Evolutionary conservation across 2,797 vertebrate genomes (phyloP).

Genomic region (Enteromius treurensis): DNA sequence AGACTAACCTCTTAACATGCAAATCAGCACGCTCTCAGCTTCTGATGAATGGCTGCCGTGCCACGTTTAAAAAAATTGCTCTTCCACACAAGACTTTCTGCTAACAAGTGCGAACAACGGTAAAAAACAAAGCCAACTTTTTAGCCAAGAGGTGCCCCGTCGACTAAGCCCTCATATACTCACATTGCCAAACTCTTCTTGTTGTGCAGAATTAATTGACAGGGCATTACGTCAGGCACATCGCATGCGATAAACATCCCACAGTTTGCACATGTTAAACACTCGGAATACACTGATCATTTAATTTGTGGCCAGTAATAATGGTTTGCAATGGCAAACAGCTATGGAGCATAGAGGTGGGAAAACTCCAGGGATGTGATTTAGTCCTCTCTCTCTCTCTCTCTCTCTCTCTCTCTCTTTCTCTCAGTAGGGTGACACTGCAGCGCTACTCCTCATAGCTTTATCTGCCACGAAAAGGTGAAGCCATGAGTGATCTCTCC

Average conservation of each 20-base stretch:
- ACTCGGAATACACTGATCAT: conserved; percentile 21
- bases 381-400: conserved; percentile 37
- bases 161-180: neutral
- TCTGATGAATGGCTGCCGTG: conserved; percentile 64
- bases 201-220: neutral
- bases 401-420: no score
- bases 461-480: conserved; percentile 99
- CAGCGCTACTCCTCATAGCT: conserved; percentile 98
- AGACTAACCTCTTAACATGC: conserved; percentile 69
- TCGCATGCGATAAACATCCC: conserved; percentile 4
- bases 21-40: conserved; percentile 63
- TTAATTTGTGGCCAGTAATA: conserved; percentile 39
- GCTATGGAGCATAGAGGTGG: conserved; percentile 26
- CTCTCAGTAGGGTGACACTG: conserved; percentile 88
- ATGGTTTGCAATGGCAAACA: conserved; percentile 39
- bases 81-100: conserved; percentile 56
- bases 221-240: conserved; percentile 13
- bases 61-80: conserved; percentile 59
- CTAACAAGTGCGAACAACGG: conserved; percentile 53
- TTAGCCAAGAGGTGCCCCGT: conserved; percentile 19
- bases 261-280: neutral
- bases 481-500: conserved; percentile 99
- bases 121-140: conserved; percentile 59
- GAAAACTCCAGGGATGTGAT: conserved; percentile 40
- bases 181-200: neutral